Conservation (phyloP, 2,113 vertebrate genomes). For the Varanus salvator region DNA sequence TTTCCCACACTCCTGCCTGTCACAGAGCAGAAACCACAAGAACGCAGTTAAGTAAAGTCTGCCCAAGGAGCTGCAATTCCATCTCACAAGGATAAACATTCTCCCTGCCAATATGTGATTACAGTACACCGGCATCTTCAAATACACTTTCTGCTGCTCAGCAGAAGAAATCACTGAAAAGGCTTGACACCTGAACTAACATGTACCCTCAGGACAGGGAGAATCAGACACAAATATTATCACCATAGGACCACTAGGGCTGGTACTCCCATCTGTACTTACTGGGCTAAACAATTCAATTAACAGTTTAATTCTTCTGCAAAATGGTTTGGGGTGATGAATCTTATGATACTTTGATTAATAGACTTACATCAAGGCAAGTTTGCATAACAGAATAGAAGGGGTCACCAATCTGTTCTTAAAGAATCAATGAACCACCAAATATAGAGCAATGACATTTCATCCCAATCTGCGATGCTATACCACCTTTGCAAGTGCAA, state of each 20-base stretch:
- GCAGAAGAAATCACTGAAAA: slow-evolving; percentile 49
- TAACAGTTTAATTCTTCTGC: slow-evolving; percentile 48
- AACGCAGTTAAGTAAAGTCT: slow-evolving; percentile 90
- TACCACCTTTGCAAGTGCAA: not conserved
- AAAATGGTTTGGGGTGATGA: slow-evolving; percentile 33
- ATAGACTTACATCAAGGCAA: not conserved
- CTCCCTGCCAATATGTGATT: slow-evolving; percentile 83
- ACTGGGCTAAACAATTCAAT: slow-evolving; percentile 25
- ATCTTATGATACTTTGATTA: not conserved
- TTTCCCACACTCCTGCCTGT: slow-evolving; percentile 98
- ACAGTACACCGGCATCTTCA: slow-evolving; percentile 71
- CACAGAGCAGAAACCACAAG: slow-evolving; percentile 93
- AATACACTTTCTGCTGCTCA: slow-evolving; percentile 53
- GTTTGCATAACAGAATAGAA: not conserved
- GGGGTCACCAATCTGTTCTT: not conserved
- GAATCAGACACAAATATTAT: slow-evolving; percentile 10
- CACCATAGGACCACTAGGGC: slow-evolving; percentile 25
- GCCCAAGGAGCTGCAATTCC: slow-evolving; percentile 89
- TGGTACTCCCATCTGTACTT: slow-evolving; percentile 23
- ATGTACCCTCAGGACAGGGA: slow-evolving; percentile 28
- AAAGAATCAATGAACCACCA: not conserved
- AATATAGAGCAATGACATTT: not conserved
- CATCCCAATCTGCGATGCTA: not conserved
- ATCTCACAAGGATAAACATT: slow-evolving; percentile 87
- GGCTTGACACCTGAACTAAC: slow-evolving; percentile 49